These are phyloP conservation scores for Iphiclides podalirius DNA, from an alignment of 2,888 invertebrate species.

Conservation along the genomic window DNA sequence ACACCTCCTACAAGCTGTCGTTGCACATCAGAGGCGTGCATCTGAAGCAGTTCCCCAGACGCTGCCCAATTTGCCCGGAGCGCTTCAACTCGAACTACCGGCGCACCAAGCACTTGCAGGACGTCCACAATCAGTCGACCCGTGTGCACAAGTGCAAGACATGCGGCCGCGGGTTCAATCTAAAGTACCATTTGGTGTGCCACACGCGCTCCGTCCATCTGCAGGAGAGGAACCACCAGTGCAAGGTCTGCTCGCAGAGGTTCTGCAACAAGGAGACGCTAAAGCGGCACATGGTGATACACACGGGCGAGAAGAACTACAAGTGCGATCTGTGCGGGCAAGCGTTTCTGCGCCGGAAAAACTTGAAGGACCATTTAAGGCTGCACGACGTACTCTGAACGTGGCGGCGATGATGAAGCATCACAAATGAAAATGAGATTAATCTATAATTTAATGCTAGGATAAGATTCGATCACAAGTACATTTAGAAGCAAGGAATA, in stretches of 20 bases:
- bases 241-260: conserved; percentile 73
- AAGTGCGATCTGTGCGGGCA: conserved; percentile 77
- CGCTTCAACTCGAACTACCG: conserved; percentile 71
- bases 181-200: conserved; percentile 68
- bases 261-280: conserved; percentile 78
- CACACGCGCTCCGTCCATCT: conserved; percentile 68
- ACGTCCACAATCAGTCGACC: conserved; percentile 69
- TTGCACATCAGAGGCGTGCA: conserved; percentile 67
- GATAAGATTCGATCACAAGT: too few relatives aligned
- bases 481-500: too few relatives aligned
- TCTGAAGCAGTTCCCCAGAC: conserved; percentile 59
- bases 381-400: conserved; percentile 54
- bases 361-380: conserved; percentile 66
- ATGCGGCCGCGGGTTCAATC: conserved; percentile 64
- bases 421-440: too few relatives aligned
- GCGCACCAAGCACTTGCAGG: conserved; percentile 68
- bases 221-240: conserved; percentile 74
- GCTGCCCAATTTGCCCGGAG: conserved; percentile 71
- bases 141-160: conserved; percentile 69
- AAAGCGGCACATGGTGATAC: conserved; percentile 78
- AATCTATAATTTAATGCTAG: too few relatives aligned
- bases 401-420: too few relatives aligned
- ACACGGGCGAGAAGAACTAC: conserved; percentile 77
- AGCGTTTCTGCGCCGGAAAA: conserved; percentile 69
- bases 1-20: conserved; percentile 61